Percentiles rank a stretch among this genome's conserved stretches.
Evolutionary conservation across 2,797 vertebrate species (phyloP).

Genomic region (Megaceryle alcyon): DNA sequence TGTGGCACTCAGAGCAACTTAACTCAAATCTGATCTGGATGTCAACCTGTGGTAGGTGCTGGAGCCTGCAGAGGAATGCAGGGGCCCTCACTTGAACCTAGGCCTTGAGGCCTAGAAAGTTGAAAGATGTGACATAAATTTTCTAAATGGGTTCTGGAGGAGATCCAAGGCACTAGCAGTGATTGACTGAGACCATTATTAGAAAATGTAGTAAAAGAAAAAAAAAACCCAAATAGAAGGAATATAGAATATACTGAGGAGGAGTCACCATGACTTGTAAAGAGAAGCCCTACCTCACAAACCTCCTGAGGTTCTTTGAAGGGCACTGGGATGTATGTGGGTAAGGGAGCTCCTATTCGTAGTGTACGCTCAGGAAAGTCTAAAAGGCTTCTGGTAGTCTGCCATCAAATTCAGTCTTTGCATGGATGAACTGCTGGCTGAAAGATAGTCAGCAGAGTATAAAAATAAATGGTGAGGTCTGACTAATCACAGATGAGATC

Average conservation of each 20-base stretch:
- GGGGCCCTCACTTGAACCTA: not conserved
- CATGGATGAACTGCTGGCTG: not conserved
- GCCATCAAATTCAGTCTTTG: not conserved
- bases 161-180: not conserved
- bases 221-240: not conserved
- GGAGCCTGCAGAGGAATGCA: not conserved
- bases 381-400: not conserved
- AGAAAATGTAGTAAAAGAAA: not conserved
- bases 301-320: not conserved
- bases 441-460: not conserved
- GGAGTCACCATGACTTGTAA: not conserved
- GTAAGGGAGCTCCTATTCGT: not conserved
- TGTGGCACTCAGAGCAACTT: fast-evolving
- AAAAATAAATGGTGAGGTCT: not conserved
- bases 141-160: not conserved
- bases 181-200: not conserved
- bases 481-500: not conserved
- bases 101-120: not conserved
- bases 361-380: not conserved
- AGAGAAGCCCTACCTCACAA: not conserved
- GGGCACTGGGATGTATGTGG: not conserved
- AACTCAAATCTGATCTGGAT: not conserved
- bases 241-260: not conserved
- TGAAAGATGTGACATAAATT: not conserved
- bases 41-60: not conserved